Percentiles rank a stretch among this genome's conserved stretches.
Conservation (phyloP, 2,113 vertebrate species). For the Turnix velox region DNA sequence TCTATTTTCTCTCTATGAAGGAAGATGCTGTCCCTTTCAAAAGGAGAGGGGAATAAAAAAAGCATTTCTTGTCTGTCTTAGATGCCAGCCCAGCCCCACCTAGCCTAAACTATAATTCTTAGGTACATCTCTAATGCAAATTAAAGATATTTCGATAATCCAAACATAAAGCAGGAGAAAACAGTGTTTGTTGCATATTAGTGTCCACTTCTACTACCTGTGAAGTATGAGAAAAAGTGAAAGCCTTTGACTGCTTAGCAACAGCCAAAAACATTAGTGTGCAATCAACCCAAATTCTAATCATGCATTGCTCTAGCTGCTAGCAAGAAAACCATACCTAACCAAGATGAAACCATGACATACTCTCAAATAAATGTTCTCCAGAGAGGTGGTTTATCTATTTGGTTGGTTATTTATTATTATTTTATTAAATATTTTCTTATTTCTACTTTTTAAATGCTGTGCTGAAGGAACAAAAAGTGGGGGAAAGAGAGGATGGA, state of each 20-base stretch:
- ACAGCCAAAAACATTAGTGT: not conserved
- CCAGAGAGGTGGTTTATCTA: not conserved
- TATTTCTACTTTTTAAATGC: not conserved
- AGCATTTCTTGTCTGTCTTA: not conserved
- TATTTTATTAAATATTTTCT: not conserved
- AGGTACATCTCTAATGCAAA: not conserved
- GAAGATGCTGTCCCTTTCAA: not conserved
- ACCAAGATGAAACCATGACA: not conserved
- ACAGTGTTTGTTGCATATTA: not conserved
- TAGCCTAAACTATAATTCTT: too few species aligned
- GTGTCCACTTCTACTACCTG: not conserved
- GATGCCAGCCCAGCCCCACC: not conserved
- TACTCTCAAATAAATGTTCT: not conserved
- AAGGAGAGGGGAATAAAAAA: not conserved
- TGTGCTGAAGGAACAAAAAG: not conserved
- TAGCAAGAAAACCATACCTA: not conserved
- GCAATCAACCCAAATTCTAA: not conserved
- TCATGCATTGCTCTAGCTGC: not conserved
- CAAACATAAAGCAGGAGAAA: not conserved
- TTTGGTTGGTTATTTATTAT: not conserved
- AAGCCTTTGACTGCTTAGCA: not conserved
- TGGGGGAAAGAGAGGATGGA: rapidly evolving
- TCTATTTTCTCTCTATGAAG: not conserved
- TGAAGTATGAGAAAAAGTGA: not conserved
- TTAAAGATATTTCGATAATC: not conserved